Evolutionary conservation across 2,888 invertebrate species (phyloP), one percentile per base, ranked within the genome.

Genomic region (Himalopsyche kuldschensis): DNA sequence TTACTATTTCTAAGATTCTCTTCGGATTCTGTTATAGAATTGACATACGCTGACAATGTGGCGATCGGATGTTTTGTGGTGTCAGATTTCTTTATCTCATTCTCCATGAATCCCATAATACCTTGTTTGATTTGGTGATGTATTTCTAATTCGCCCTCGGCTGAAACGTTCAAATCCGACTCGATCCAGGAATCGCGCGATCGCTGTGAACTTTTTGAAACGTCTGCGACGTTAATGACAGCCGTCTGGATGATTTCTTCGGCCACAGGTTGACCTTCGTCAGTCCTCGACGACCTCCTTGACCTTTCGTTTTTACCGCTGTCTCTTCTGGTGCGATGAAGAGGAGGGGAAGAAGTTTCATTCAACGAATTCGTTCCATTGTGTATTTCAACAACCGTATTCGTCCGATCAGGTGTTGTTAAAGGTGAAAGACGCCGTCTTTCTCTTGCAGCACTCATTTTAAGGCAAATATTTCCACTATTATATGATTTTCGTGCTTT

Each of bases 111-210:
- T 8, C 91, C 92, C 84, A 92, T 87, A 69, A 92, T 92, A 78
- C 91, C 92, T 88, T 91, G 91, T 87, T 92, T 92, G 79, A 92
- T 90, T 88, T 92, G 92, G 82, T 92, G 91, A 86, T 93, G 94
- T 55, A 94, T 94, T 76, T 93, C 93, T 31, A 92, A 87, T 87
- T 94, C 93, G 0, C 91, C 90, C 86, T 93, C 93, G 24, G 93
- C 89, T 0, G 93, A 93, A 85, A 93, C 92, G 82, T 90, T 90
- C 55, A 91, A 90, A 87, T 92, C 92, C 0, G 92, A 91, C 85
- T 91, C 90, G 35, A 90, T 90, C 92, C 92, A 92, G 85, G 89
- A 91, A 75, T 91, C 92, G 8, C 91, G 88, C 0, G 87, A 78
- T 87, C 91, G 91, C 0, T 90, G 85, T 8, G 46, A 87, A 86